Base-by-base conservation (phyloP, 1,140 invertebrate genomes). In the Panagrolaimus sp. region DNA sequence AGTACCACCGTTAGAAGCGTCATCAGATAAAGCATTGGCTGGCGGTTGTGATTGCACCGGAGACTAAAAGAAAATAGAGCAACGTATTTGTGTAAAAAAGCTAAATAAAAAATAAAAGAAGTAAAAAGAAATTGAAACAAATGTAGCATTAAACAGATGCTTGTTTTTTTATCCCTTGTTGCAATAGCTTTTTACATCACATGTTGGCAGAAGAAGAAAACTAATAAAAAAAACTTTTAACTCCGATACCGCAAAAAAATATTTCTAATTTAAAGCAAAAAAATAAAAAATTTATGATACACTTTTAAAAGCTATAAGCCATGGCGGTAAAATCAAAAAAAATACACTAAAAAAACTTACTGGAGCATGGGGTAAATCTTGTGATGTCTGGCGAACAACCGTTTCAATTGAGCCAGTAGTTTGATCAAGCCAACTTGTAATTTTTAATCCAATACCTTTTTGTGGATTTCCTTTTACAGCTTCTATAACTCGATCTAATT, bases 401-500 rank as follows among this genome's bases (percentile, higher is more conserved):
- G 69, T 32, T 71, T 28, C 70, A 17, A 26, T 71, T 8, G 28
- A 71, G 1, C 21, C 67, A 71, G 6, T 55, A 24, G 63, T 52
- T 26, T 62, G 63, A n/a, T 76, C 77, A 9, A 77, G 32, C 10
- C 75, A 63, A 24, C 68, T 79, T 6, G 72, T 71, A 46, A 79
- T 32, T 52, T 71, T 75, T n/a, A 77, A 62, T 21, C 78, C 78
- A 38, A 79, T 69, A 21, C 71, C 68, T 55, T 76, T 78, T 21
- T 80, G 73, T 28, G 73, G 71, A 69, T 78, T 68, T 12, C 63
- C 70, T 32, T 76, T 75, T 15, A 79, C 73, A 12, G 80, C 38
- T 55, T 79, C 73, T 17, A 79, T 76, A 12, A 79, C 76, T 46
- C 73, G 71, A 17, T 79, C 74, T 43, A 79, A 55, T 46, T 80